Base-by-base conservation (phyloP, 2,888 invertebrate genomes). In the Elaeidobius kamerunicus region DNA sequence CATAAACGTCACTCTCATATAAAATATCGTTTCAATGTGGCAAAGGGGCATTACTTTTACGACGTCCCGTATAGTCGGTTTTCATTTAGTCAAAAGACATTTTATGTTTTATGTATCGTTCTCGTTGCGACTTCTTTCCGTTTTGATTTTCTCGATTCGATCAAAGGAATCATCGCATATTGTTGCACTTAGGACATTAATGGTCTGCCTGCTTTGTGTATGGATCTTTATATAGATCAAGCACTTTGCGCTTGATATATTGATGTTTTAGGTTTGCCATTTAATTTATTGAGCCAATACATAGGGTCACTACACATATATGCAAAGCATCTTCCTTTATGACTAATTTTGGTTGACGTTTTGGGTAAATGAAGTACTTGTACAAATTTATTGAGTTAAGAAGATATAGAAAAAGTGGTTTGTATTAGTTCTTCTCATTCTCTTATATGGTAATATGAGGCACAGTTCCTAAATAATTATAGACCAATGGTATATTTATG, bases 21-120 rank as follows among this genome's bases (percentile, higher is more conserved):
- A 68, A 71, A 64, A 68, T 70, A 70, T 71, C 57, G 69, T 68
- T 69, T 67, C 71, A 68, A 66, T 67, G 67, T 70, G 69, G 64
- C 63, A 61, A 35, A 58, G 59, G 60, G 56, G 60, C 62, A 61
- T 63, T 62, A 58, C 59, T 69, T 69, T 69, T 69, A 68, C 67
- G 69, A 69, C 60, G 60, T 60, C 60, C 62, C 54, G 51, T 45
- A 48, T 43, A 28, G 57, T 55, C 54, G 55, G 57, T 36, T 63
- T 63, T 66, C 63, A 65, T 63, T 63, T 63, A 66, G 67, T 67
- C 67, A 69, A 69, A 67, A 63, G 66, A 64, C 65, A 65, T 65
- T 66, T 68, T 67, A 65, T 65, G 65, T 68, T 69, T 69, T 69
- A 68, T 68, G 68, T 69, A 66, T 65, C 66, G 67, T 68, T 66